A percentile compares a stretch with the other conserved stretches of the same genome.
These are phyloP conservation scores for Phallusia fumigata DNA, from an alignment of 23 tunicate genomes.

Conservation along the genomic window DNA sequence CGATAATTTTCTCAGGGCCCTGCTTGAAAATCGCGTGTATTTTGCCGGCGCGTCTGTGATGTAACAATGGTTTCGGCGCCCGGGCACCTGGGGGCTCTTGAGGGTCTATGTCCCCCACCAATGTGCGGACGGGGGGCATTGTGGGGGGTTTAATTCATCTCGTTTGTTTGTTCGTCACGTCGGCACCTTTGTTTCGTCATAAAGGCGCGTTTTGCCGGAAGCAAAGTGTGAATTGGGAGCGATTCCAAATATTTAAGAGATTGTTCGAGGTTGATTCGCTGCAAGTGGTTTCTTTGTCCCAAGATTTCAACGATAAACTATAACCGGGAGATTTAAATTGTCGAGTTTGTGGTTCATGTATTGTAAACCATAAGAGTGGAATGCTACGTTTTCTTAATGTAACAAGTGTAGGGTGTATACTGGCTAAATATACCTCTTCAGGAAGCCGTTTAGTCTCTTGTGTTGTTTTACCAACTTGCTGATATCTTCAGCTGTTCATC, in stretches of 20 bases:
- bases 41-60: slow-evolving; percentile 9
- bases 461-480: too few relatives aligned
- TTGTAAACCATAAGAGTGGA: too few relatives aligned
- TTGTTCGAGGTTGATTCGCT: not conserved
- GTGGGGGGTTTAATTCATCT: slow-evolving; percentile 17
- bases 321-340: too few relatives aligned
- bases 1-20: slow-evolving; percentile 2
- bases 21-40: not conserved
- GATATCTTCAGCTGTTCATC: too few relatives aligned
- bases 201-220: not conserved
- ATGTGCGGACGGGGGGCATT: slow-evolving; percentile 1
- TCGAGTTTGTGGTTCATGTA: too few relatives aligned
- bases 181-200: slow-evolving; percentile 8
- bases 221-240: not conserved
- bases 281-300: not conserved
- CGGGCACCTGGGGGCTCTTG: slow-evolving; percentile 46
- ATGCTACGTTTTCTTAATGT: too few relatives aligned
- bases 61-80: slow-evolving; percentile 36
- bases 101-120: not conserved
- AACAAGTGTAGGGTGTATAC: too few relatives aligned
- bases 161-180: slow-evolving; percentile 11
- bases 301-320: too few relatives aligned
- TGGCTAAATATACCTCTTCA: too few relatives aligned
- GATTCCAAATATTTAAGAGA: not conserved
- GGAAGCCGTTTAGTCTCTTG: too few relatives aligned